Percentiles rank a stretch among this genome's conserved stretches.
These are phyloP conservation scores for Melanotaenia boesemani DNA, from an alignment of 2,797 vertebrate species.

Conservation along the genomic window DNA sequence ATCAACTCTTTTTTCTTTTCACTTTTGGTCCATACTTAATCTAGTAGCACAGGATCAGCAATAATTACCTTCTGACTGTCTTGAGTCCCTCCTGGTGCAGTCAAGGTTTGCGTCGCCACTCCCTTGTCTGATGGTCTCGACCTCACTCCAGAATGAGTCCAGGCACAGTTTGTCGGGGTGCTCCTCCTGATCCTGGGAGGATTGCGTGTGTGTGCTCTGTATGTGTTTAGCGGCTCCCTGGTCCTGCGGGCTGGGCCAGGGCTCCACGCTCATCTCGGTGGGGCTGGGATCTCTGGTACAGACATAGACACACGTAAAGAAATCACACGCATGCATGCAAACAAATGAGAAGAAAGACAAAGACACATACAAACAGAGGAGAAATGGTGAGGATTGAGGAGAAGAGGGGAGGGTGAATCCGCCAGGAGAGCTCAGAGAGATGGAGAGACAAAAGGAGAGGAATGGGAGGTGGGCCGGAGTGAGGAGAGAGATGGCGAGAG, in stretches of 20 bases:
- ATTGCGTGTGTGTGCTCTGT: conserved; percentile 40
- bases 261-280: conserved; percentile 87
- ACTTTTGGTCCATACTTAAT: conserved; percentile 1
- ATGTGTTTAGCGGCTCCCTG: conserved; percentile 74
- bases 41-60: conserved; percentile 1
- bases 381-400: conserved; percentile 37
- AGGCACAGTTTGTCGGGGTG: conserved; percentile 85
- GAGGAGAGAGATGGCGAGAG: conserved; percentile 60
- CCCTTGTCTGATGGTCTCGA: conserved; percentile 89
- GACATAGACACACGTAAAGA: conserved; percentile 76
- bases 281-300: conserved; percentile 80
- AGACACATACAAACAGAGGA: conserved; percentile 53
- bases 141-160: conserved; percentile 92
- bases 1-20: not conserved
- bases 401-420: conserved; percentile 33
- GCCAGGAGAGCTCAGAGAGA: conserved; percentile 52
- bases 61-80: conserved; percentile 87
- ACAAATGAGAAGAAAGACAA: conserved; percentile 53
- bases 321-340: conserved; percentile 77
- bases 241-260: conserved; percentile 78
- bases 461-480: conserved; percentile 59
- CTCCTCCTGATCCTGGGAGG: conserved; percentile 75
- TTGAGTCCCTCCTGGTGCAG: conserved; percentile 82
- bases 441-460: conserved; percentile 74
- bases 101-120: conserved; percentile 82